Base-by-base conservation (phyloP, 1,140 invertebrate genomes). In the Streblospio benedicti region DNA sequence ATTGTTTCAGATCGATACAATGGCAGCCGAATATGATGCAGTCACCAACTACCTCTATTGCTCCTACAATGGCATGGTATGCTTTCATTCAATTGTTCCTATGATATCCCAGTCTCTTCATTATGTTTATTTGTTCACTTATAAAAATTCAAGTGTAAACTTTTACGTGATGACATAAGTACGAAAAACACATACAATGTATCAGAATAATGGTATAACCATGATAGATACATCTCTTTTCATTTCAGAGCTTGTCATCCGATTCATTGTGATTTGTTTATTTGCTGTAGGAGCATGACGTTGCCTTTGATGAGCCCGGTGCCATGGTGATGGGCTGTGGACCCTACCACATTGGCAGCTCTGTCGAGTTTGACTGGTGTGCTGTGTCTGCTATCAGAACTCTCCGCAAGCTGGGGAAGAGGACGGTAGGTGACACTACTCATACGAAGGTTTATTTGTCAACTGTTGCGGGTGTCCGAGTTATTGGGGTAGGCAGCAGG, bases 311-410 rank as follows among this genome's bases (percentile, higher is more conserved):
- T 16, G 44, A 47, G n/a, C 44, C 18, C n/a, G 44, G 44, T 5
- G 27, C 44, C 4, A 77, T 84, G 71, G 83, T 83, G 5, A 67
- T 85, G 38, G 84, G 96, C n/a, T 98, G 94, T 18, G 97, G 97
- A 1, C 96, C 99, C 0, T 99, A 99, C 73, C 83, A 96, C 56
- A 99, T 99, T 65, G 97, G 97, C 4, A 96, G 92, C 69, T 97
- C 93, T 0, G 96, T 99, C 0, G 97, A 99, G 79, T 99, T 99
- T 79, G 97, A 99, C 79, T 99, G 93, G 89, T 99, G 96, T 76
- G 94, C 95, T 45, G 96, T 99, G 9, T 91, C 93, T 32, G 99
- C 95, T 74, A 82, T 99, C 30, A 81, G 88, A 58, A 92, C 98
- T 75, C 75, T 99, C 16, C 83, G 90, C n/a, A 59, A 80, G 72